Evolutionary conservation across 2,113 vertebrate species (phyloP), one percentile per base, ranked within the genome.

Genomic region (Gasterosteus nipponicus): DNA sequence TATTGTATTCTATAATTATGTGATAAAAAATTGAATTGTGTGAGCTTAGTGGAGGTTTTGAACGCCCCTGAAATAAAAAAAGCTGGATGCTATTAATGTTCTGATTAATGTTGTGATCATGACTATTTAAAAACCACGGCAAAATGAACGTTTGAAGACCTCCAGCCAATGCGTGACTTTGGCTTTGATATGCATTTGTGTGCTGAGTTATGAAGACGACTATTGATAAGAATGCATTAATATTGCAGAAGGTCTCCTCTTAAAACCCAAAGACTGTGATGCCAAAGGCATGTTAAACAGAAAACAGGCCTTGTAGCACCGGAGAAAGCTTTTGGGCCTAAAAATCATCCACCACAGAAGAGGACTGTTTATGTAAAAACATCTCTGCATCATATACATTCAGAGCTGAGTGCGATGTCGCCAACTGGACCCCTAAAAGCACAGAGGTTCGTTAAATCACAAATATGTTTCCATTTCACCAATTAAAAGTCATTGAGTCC

Each of bases 401-500:
- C 2, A 47, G 38, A 70, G 18, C 6, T 44, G 41, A 69, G 0
- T 2, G 10, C 56, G 3, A 16, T 9, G 2, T 54, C 18, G 18
- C 9, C 0, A 26, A 33, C 58, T 41, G 33, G 35, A 75, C 26
- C 44, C n/a, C 2, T 7, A 16, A 49, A 44, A 75, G 51, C 53
- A 63, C 22, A 49, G 12, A 39, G n/a, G 59, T 59, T 66, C 73
- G 65, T 73, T 84, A 35, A 71, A 81, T 67, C 53, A 54, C 18
- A 47, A 63, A 64, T 53, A 18, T 69, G 63, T 74, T 73, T 77
- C 71, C 15, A 61, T 73, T 41, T 65, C 9, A 12, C 44, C 63
- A 72, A 75, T 92, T 73, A 87, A 86, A 91, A 91, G 46, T 85
- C 71, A 91, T 81, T 29, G 54, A 42, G 81, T 86, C 41, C 16